A percentile compares a stretch with the other conserved stretches of the same genome.
Evolutionary conservation across 2,888 invertebrate genomes (phyloP).

Genomic region (Clanis bilineata): DNA sequence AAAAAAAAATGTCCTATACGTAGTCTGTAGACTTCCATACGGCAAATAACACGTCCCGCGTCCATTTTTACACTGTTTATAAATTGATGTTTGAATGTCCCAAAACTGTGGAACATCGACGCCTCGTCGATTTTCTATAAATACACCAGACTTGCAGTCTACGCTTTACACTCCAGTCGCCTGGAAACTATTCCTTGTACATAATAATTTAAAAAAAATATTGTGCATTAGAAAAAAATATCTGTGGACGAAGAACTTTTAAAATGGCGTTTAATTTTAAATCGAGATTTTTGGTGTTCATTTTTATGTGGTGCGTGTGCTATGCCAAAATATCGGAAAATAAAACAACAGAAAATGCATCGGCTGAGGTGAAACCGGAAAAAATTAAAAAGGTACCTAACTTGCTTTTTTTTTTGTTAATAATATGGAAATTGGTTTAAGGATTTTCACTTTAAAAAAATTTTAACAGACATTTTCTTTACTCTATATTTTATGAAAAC

Average conservation of each 20-base stretch:
- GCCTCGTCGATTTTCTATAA: conserved; percentile 54
- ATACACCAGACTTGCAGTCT: conserved; percentile 58
- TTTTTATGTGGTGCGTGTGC: conserved; percentile 43
- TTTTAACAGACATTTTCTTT: no score
- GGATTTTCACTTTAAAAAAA: no score
- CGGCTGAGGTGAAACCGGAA: conserved; percentile 40
- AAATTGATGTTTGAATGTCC: conserved; percentile 28
- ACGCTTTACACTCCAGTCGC: conserved; percentile 48
- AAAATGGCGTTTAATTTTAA: conserved; percentile 37
- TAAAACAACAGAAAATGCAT: conserved; percentile 38
- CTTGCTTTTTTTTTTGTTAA: neutral
- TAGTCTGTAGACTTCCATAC: neutral
- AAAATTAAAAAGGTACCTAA: conserved; percentile 45
- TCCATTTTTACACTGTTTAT: conserved; percentile 23
- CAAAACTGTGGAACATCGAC: conserved; percentile 31
- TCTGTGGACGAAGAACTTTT: conserved; percentile 18
- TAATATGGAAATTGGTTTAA: no score
- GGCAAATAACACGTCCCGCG: neutral
- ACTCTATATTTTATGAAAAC: no score
- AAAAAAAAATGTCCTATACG: neutral
- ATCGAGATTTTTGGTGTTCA: conserved; percentile 39
- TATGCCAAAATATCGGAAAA: conserved; percentile 45
- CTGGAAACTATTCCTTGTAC: conserved; percentile 41
- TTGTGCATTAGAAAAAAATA: conserved; percentile 16
- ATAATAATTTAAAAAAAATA: conserved; percentile 28